These are phyloP conservation scores for Rhagonycha fulva DNA, from an alignment of 2,888 invertebrate species.

Conservation along the genomic window DNA sequence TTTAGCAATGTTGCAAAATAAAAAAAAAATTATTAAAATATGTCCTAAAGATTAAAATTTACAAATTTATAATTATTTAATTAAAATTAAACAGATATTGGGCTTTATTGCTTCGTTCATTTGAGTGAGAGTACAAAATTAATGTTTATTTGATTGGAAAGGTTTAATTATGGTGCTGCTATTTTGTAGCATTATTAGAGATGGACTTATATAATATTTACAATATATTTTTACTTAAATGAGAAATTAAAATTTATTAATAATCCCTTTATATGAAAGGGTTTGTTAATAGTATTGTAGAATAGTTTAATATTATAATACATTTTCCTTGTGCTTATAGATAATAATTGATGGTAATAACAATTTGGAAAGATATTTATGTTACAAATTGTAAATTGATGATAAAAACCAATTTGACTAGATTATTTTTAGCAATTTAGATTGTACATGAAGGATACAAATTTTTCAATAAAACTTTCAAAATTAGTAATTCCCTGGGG, in stretches of 20 bases:
- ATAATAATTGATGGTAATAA: not conserved
- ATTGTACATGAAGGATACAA: slow-evolving; percentile 27
- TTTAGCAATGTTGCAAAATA: not conserved
- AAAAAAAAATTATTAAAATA: not conserved
- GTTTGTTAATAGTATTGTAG: not conserved
- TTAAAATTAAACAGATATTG: not conserved
- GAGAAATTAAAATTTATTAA: not conserved
- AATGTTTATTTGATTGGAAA: not conserved
- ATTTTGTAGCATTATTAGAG: too few relatives aligned
- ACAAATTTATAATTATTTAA: not conserved
- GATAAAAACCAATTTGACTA: slow-evolving; percentile 15
- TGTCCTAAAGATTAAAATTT: not conserved
- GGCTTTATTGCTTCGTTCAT: not conserved
- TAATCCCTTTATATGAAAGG: not conserved
- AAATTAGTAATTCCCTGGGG: slow-evolving; percentile 30
- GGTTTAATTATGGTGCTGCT: not conserved
- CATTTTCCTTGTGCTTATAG: not conserved
- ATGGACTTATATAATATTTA: too few relatives aligned
- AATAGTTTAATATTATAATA: not conserved
- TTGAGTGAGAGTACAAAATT: not conserved
- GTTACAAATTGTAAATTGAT: slow-evolving; percentile 11
- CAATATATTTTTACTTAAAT: too few relatives aligned
- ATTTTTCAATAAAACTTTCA: slow-evolving; percentile 31
- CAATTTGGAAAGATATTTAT: not conserved
- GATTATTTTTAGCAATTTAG: slow-evolving; percentile 21